Evolutionary conservation across 1,140 invertebrate species (phyloP).

Genomic region (Triops cancriformis): DNA sequence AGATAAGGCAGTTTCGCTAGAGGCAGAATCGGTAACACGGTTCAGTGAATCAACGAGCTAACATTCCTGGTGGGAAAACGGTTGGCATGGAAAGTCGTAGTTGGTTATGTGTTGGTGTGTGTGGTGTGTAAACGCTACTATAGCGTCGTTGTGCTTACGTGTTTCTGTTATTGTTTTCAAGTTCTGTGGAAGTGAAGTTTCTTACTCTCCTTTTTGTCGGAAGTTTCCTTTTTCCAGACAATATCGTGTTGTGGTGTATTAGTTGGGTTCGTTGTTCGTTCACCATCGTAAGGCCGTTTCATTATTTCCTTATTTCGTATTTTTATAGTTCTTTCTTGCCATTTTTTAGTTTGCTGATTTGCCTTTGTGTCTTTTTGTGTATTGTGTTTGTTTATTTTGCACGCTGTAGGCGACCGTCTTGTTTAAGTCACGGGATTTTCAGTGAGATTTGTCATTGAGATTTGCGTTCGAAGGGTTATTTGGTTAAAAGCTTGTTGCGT

Average conservation of each 20-base stretch:
- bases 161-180: neutral
- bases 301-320: neutral
- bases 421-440: too few relatives aligned
- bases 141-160: conserved; percentile 1
- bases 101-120: neutral
- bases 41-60: neutral
- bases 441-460: too few relatives aligned
- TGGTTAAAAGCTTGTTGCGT: too few relatives aligned
- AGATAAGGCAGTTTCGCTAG: neutral
- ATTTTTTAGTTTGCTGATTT: neutral
- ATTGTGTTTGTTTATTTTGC: neutral
- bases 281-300: neutral
- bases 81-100: neutral
- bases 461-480: too few relatives aligned
- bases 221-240: neutral
- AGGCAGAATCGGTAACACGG: neutral
- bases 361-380: neutral
- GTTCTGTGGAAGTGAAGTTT: neutral
- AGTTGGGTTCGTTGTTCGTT: neutral
- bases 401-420: too few relatives aligned
- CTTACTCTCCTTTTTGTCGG: neutral
- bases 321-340: neutral
- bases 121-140: neutral
- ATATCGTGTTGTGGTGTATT: neutral
- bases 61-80: neutral